Base-by-base conservation (phyloP, 2,888 invertebrate species). In the Parasteatoda lunata region DNA sequence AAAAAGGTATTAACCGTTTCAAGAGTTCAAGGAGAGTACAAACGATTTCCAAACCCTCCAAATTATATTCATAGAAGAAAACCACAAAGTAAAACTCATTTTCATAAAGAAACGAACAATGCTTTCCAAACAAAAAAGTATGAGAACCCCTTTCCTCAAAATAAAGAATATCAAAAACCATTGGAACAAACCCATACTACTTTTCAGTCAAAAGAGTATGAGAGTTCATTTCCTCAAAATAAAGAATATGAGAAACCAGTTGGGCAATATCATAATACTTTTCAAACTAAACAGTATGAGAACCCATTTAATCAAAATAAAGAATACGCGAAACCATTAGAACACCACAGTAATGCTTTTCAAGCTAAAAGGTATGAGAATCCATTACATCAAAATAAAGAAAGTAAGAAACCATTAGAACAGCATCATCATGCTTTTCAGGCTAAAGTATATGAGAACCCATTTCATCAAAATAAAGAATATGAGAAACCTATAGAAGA, bases 71-170 rank as follows among this genome's bases (percentile, higher is more conserved):
- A 66, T 8, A 59, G 64, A 65, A 73, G 73, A 65, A 8, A 77
- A 65, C n/a, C 45, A 47, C 52, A 66, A 5, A 45, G 11, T 64
- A 15, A 47, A 72, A 8, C 49, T 45, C 64, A 72, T 72, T 11
- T 9, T 4, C 66, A 65, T 45, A 66, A 80, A 80, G 80, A 73
- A 11, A 52, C 9, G 5, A 65, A 66, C 6, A 73, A 72, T 45
- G 52, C 45, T 66, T 72, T 51, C 73, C 80, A 73, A 48, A 52
- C 13, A 45, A 59, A 65, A 11, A 64, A 80, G 4, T 70, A 80
- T 54, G 45, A 71, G 15, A 70, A 30, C 30, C 30, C 30, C 0
- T 30, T 30, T 30, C 30, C 30, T 30, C 30, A 30, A 30, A 30
- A 30, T 30, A 30, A 30, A 30, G 30, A 30, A 30, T 30, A 30